phyloP scores from a whole-genome alignment of 2,888 invertebrate species.

The Dicyrtoma fusca region DNA sequence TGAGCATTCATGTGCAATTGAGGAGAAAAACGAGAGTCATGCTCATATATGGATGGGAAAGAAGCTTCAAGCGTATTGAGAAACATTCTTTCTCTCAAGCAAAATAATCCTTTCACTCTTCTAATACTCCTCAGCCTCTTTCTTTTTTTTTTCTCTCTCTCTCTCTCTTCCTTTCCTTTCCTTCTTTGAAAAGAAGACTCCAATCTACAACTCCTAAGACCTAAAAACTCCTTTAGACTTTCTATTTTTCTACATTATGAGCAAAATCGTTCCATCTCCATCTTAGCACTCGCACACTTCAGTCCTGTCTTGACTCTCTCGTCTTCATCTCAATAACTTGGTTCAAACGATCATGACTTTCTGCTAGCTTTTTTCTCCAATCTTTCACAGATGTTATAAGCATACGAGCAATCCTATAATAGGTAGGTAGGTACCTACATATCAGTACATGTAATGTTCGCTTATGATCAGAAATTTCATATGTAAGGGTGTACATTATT shows the following conservation, averaged over 20 bases:
- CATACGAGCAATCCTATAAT: too few relatives aligned
- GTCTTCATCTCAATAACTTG: not conserved
- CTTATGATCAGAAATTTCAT: too few relatives aligned
- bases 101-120: slow-evolving; percentile 36
- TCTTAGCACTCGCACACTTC: not conserved
- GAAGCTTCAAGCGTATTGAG: slow-evolving; percentile 21
- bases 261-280: not conserved
- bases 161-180: slow-evolving; percentile 3
- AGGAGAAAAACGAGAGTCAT: slow-evolving; percentile 38
- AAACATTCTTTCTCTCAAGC: slow-evolving; percentile 37
- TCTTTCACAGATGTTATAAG: too few relatives aligned
- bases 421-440: too few relatives aligned
- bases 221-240: slow-evolving; percentile 11
- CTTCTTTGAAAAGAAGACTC: not conserved
- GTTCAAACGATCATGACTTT: too few relatives aligned
- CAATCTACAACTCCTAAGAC: not conserved
- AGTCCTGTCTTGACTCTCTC: slow-evolving; percentile 7
- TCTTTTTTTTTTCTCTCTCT: too few relatives aligned
- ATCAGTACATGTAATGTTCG: too few relatives aligned
- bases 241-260: not conserved
- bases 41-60: slow-evolving; percentile 7
- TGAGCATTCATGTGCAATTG: slow-evolving; percentile 41
- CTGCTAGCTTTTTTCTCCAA: too few relatives aligned
- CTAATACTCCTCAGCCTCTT: slow-evolving; percentile 26
- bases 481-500: too few relatives aligned